Evolutionary conservation across 2,888 invertebrate genomes (phyloP).

Genomic region (Rhorus exstirpatorius): DNA sequence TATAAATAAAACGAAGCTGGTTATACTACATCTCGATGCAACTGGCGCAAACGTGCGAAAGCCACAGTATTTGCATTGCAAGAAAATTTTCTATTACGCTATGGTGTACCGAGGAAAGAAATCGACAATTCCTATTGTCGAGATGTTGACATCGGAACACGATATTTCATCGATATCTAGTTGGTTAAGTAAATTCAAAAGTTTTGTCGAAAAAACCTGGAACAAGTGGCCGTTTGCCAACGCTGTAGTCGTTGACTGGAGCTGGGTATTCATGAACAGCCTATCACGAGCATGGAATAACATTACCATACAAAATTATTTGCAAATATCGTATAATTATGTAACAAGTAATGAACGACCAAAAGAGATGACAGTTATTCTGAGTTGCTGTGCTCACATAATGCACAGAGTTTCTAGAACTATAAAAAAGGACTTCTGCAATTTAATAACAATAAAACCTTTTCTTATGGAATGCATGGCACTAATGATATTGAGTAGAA

Average conservation of each 20-base stretch:
- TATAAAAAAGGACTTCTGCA: slow-evolving; percentile 37
- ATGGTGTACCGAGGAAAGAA: slow-evolving; percentile 17
- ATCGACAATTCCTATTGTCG: slow-evolving; percentile 4
- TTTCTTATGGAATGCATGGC: slow-evolving; percentile 66
- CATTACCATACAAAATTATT: background rate
- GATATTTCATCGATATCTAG: slow-evolving; percentile 45
- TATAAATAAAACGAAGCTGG: background rate
- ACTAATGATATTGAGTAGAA: slow-evolving; percentile 60
- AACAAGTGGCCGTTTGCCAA: slow-evolving; percentile 6
- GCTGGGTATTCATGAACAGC: slow-evolving; percentile 4
- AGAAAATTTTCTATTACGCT: slow-evolving; percentile 61
- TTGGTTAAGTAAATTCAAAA: slow-evolving; percentile 56
- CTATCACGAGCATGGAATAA: background rate
- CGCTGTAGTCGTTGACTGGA: background rate
- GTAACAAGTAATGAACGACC: background rate
- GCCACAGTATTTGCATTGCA: slow-evolving; percentile 50
- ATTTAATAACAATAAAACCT: slow-evolving; percentile 41
- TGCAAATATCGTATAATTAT: slow-evolving; percentile 38
- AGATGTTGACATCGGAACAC: slow-evolving; percentile 64
- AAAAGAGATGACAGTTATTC: slow-evolving; percentile 25
- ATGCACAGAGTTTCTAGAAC: slow-evolving; percentile 61
- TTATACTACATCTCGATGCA: slow-evolving; percentile 64
- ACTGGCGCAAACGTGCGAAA: slow-evolving; percentile 59
- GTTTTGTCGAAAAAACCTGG: slow-evolving; percentile 32
- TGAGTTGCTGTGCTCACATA: slow-evolving; percentile 67